Percentiles rank a stretch among this genome's conserved stretches.
These are phyloP conservation scores for Acanthurus lineatus DNA, from an alignment of 2,797 vertebrate genomes.

Conservation along the genomic window DNA sequence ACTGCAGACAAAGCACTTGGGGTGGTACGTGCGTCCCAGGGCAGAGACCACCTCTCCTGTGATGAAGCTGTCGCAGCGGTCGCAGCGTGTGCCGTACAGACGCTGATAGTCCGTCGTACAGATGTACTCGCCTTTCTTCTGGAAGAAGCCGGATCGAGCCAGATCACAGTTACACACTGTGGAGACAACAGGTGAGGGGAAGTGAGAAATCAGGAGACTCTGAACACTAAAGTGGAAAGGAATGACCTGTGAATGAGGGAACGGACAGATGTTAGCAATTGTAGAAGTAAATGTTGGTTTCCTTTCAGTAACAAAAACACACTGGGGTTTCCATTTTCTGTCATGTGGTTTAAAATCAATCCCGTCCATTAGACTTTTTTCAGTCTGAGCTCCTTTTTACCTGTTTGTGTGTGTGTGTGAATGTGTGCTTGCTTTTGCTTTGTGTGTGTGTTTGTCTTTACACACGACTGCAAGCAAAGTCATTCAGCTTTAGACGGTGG, in stretches of 20 bases:
- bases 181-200: slow-evolving; percentile 38
- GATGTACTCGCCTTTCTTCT: slow-evolving; percentile 98
- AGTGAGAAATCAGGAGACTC: slow-evolving; percentile 10
- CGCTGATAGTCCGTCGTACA: slow-evolving; percentile 98
- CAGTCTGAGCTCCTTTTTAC: slow-evolving; percentile 5
- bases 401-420: slow-evolving; percentile 8
- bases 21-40: slow-evolving; percentile 97
- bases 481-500: slow-evolving; percentile 58
- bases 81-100: slow-evolving; percentile 96
- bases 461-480: slow-evolving; percentile 52
- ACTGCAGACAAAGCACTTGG: slow-evolving; percentile 98
- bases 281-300: not conserved
- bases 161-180: slow-evolving; percentile 97
- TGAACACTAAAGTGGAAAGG: not conserved
- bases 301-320: not conserved
- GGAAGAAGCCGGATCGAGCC: slow-evolving; percentile 97
- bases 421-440: slow-evolving; percentile 9
- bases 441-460: slow-evolving; percentile 50
- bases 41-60: slow-evolving; percentile 98
- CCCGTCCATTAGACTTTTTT: not conserved
- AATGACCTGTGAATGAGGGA: no score
- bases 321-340: not conserved
- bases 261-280: not conserved
- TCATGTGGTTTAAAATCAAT: not conserved
- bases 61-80: slow-evolving; percentile 97